These are phyloP conservation scores for Ariolimax columbianus DNA, from an alignment of 2,888 invertebrate species.

Conservation along the genomic window DNA sequence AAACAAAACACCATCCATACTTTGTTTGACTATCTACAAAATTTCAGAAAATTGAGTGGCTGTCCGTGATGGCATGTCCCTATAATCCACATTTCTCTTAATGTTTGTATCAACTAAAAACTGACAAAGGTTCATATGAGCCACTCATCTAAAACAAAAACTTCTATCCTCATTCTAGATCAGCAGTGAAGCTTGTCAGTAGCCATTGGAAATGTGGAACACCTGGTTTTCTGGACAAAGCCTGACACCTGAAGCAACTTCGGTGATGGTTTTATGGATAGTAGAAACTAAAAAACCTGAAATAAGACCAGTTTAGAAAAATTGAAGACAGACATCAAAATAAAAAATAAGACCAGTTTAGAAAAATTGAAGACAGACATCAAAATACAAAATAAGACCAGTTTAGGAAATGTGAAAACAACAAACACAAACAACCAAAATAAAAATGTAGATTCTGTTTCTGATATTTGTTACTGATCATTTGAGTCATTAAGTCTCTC, in stretches of 20 bases:
- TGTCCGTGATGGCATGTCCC: too few species aligned
- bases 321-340: not conserved
- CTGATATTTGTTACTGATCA: not conserved
- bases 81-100: too few species aligned
- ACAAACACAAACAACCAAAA: not conserved
- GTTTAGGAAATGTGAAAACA: not conserved
- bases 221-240: not conserved
- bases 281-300: slow-evolving; percentile 27
- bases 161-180: too few species aligned
- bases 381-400: slow-evolving; percentile 1
- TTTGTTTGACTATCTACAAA: too few species aligned
- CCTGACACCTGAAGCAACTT: not conserved
- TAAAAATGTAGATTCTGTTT: not conserved
- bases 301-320: not conserved
- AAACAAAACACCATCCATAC: too few species aligned
- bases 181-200: not conserved
- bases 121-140: too few species aligned
- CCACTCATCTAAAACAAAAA: not conserved
- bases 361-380: not conserved
- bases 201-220: not conserved
- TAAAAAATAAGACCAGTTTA: not conserved
- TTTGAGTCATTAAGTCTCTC: not conserved
- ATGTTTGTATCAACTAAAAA: too few species aligned
- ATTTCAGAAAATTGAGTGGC: too few species aligned
- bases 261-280: not conserved